Evolutionary conservation across 2,888 invertebrate species (phyloP).

Genomic region (Lacanobia oleracea): DNA sequence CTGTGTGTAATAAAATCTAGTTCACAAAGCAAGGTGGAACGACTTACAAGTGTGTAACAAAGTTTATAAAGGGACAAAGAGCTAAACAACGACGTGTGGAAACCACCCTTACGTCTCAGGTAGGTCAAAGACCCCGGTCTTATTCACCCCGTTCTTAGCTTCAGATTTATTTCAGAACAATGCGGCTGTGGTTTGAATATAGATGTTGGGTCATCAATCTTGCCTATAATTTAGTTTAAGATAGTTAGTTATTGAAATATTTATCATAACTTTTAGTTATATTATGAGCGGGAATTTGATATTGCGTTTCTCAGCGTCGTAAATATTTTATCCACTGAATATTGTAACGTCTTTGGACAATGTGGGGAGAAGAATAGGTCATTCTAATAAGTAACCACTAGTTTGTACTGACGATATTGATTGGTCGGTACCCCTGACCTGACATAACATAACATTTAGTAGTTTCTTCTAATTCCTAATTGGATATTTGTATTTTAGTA

Average conservation of each 20-base stretch:
- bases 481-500: background rate
- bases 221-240: constrained; percentile 9
- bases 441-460: too few relatives aligned
- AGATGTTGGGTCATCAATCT: constrained; percentile 62
- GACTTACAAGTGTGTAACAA: constrained; percentile 84
- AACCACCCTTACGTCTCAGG: constrained; percentile 76
- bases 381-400: background rate
- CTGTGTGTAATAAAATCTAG: constrained; percentile 73
- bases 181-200: constrained; percentile 71
- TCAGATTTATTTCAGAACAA: constrained; percentile 63
- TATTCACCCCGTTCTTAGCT: constrained; percentile 66
- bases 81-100: constrained; percentile 76
- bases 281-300: background rate
- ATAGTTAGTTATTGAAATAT: constrained; percentile 1
- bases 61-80: constrained; percentile 79
- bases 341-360: background rate
- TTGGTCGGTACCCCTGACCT: too few relatives aligned
- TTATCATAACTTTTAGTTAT: background rate
- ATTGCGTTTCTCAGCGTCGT: background rate
- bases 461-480: too few relatives aligned
- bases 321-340: background rate
- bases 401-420: background rate
- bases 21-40: constrained; percentile 78
- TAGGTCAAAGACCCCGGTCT: constrained; percentile 77
- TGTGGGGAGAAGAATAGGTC: background rate